phyloP scores from a whole-genome alignment of 2,113 vertebrate genomes.

The Eulemur rufifrons region DNA sequence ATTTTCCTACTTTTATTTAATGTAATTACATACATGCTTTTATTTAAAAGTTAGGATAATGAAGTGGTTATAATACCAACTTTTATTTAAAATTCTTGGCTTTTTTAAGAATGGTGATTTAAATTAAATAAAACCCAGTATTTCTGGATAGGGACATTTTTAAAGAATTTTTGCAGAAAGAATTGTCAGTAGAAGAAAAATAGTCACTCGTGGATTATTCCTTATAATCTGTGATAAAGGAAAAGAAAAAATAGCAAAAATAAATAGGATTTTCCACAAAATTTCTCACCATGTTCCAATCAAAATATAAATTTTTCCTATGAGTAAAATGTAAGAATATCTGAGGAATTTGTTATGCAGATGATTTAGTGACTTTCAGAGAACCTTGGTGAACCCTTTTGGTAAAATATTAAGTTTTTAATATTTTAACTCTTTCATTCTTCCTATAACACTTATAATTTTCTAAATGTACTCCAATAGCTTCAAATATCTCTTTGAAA shows the following conservation, averaged over 20 bases:
- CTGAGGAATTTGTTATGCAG: not conserved
- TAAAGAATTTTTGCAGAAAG: not conserved
- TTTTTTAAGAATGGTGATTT: not conserved
- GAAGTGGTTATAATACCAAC: not conserved
- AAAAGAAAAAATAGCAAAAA: not conserved
- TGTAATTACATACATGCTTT: not conserved
- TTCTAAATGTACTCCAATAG: not conserved
- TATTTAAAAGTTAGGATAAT: slow-evolving; percentile 29
- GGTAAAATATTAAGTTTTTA: slow-evolving; percentile 5
- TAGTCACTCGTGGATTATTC: not conserved
- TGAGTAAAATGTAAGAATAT: not conserved
- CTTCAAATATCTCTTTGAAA: slow-evolving; percentile 35
- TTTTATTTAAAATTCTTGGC: not conserved
- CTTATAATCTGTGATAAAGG: not conserved
- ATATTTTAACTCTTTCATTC: not conserved
- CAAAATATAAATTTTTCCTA: not conserved
- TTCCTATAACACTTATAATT: not conserved
- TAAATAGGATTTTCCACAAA: not conserved
- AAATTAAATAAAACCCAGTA: not conserved
- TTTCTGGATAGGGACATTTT: not conserved
- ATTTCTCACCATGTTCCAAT: not conserved
- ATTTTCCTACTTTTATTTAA: not conserved
- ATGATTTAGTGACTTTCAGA: not conserved
- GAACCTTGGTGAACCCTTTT: not conserved
- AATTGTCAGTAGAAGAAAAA: not conserved